These are phyloP conservation scores for Catocala nupta DNA, from an alignment of 2,888 invertebrate species.

Conservation along the genomic window DNA sequence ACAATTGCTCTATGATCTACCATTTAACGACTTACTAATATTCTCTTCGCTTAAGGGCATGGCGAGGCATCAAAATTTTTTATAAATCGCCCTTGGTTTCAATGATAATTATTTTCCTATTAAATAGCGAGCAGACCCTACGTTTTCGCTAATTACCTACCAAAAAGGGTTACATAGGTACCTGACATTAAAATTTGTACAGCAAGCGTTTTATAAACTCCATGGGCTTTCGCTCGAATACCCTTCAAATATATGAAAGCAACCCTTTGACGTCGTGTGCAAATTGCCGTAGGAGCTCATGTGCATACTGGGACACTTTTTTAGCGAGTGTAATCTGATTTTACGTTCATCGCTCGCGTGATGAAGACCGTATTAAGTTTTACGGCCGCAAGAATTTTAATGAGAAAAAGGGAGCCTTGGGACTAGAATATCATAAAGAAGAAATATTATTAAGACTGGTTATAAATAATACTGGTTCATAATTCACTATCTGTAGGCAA, in stretches of 20 bases:
- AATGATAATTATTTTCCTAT: too few relatives aligned
- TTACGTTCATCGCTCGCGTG: constrained; percentile 12
- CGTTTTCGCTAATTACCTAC: not conserved
- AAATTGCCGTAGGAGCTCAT: constrained; percentile 28
- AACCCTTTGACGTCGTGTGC: constrained; percentile 26
- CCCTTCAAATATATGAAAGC: constrained; percentile 21
- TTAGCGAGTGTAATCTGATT: constrained; percentile 17
- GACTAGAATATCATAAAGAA: too few relatives aligned
- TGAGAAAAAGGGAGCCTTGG: too few relatives aligned
- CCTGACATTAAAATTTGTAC: constrained; percentile 30
- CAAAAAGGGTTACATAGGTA: constrained; percentile 13
- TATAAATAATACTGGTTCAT: too few relatives aligned
- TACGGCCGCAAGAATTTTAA: constrained; percentile 4
- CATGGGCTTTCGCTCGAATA: constrained; percentile 14
- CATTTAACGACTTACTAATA: too few relatives aligned
- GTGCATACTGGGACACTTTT: constrained; percentile 11
- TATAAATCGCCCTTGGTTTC: too few relatives aligned
- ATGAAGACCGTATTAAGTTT: constrained; percentile 18
- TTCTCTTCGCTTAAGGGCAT: too few relatives aligned
- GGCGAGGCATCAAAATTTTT: too few relatives aligned
- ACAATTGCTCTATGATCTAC: too few relatives aligned
- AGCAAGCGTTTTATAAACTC: constrained; percentile 17
- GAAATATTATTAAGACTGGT: too few relatives aligned
- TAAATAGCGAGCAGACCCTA: too few relatives aligned
- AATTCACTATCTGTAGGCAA: too few relatives aligned